Percentiles rank a stretch among this genome's conserved stretches.
phyloP scores from a whole-genome alignment of 1,140 invertebrate species.

The Melanaphis sacchari region DNA sequence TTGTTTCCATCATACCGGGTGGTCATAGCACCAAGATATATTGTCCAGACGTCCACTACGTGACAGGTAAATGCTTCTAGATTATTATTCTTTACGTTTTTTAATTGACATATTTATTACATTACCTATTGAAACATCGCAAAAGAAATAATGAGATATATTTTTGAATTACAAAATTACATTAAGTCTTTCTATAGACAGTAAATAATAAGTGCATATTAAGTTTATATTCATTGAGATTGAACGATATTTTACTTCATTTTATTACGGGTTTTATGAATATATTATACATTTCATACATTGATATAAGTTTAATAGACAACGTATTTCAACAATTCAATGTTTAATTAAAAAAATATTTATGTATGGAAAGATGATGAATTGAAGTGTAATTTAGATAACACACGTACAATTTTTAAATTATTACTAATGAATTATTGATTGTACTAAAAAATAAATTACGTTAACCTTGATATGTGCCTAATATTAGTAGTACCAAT shows the following conservation, averaged over 20 bases:
- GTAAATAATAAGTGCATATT: conserved; percentile 7
- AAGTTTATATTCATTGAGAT: neutral
- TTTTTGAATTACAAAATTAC: conserved; percentile 37
- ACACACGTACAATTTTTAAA: neutral
- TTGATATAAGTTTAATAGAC: neutral
- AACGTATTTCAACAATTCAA: neutral
- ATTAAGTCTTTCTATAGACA: conserved; percentile 3
- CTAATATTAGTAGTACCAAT: neutral
- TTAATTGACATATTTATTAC: conserved; percentile 57
- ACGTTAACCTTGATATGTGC: neutral
- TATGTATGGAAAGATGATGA: neutral
- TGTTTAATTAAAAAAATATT: neutral
- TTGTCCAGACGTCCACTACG: conserved; percentile 54
- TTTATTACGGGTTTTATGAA: neutral
- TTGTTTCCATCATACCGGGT: conserved; percentile 52
- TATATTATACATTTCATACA: neutral
- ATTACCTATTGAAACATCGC: conserved; percentile 20
- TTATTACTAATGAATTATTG: neutral
- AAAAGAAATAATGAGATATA: conserved; percentile 43
- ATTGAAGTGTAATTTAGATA: neutral
- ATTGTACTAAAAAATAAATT: neutral
- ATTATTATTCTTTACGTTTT: conserved; percentile 49
- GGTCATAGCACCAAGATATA: conserved; percentile 53
- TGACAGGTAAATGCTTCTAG: conserved; percentile 53
- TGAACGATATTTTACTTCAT: neutral